These are phyloP conservation scores for Onthophagus sagittarius DNA, from an alignment of 2,888 invertebrate species.

Conservation along the genomic window DNA sequence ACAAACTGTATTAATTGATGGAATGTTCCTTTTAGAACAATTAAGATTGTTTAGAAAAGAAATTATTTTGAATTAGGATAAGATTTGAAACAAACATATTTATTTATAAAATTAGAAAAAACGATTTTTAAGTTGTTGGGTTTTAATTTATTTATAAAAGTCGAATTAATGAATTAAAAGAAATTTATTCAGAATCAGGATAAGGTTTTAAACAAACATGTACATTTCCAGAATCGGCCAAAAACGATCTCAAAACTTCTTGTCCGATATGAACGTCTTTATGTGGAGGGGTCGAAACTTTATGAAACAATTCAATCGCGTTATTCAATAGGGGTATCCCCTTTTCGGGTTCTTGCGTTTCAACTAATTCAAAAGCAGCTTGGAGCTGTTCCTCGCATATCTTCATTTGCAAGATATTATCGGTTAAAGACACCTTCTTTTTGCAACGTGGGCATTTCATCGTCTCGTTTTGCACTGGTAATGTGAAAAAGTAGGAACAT, in stretches of 20 bases:
- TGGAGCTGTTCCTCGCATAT: conserved; percentile 53
- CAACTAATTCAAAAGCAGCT: conserved; percentile 50
- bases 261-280: conserved; percentile 66
- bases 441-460: conserved; percentile 54
- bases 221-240: conserved; percentile 56
- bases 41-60: background rate
- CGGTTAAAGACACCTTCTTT: conserved; percentile 50
- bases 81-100: conserved; percentile 25
- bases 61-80: background rate
- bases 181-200: conserved; percentile 2
- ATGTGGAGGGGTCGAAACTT: conserved; percentile 61
- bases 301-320: conserved; percentile 60
- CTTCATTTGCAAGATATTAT: conserved; percentile 46
- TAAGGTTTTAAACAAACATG: conserved; percentile 20
- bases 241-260: conserved; percentile 64
- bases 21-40: background rate
- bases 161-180: too few species aligned
- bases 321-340: conserved; percentile 55
- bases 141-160: too few species aligned
- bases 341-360: conserved; percentile 52
- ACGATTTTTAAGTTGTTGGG: too few species aligned
- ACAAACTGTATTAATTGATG: background rate
- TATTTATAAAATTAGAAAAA: conserved; percentile 58
- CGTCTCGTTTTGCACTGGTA: conserved; percentile 45
- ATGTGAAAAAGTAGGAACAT: conserved; percentile 50